phyloP scores from a whole-genome alignment of 2,797 vertebrate genomes.

The Heteromormyrus szaboi region DNA sequence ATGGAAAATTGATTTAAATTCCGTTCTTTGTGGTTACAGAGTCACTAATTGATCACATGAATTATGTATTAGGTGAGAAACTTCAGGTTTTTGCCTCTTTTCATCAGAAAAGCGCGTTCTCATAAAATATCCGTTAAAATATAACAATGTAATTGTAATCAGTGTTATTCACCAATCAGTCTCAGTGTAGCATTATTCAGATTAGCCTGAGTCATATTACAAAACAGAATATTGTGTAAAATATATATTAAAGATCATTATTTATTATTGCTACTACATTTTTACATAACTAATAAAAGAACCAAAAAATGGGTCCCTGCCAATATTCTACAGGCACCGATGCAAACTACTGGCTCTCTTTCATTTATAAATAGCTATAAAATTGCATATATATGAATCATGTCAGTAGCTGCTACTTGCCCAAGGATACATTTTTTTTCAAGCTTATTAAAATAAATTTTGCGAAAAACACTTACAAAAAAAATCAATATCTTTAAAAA shows the following conservation, averaged over 20 bases:
- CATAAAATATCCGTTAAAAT: not conserved
- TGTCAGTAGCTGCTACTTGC: slow-evolving; percentile 24
- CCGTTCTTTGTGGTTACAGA: not conserved
- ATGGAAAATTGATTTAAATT: slow-evolving; percentile 10
- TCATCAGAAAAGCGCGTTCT: not conserved
- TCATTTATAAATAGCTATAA: slow-evolving; percentile 27
- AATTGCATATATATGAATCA: slow-evolving; percentile 26
- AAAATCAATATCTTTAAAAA: slow-evolving; percentile 39
- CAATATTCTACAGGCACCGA: slow-evolving; percentile 13
- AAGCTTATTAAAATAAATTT: slow-evolving; percentile 21
- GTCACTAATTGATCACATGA: slow-evolving; percentile 11
- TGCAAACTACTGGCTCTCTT: slow-evolving; percentile 26
- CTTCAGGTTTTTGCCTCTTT: not conserved
- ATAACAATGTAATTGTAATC: slow-evolving; percentile 9
- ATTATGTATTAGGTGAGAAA: slow-evolving; percentile 3
- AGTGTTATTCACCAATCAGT: not conserved
- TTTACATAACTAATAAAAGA: slow-evolving; percentile 9
- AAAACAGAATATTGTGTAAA: slow-evolving; percentile 9
- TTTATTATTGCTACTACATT: not conserved
- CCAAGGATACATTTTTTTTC: slow-evolving; percentile 36
- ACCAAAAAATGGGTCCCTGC: not conserved
- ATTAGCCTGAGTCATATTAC: not conserved
- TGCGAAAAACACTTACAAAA: slow-evolving; percentile 23
- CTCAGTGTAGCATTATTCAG: not conserved
- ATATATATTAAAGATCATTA: slow-evolving; percentile 10